Evolutionary conservation across 2,797 vertebrate species (phyloP).

Genomic region (Orientallactaga sibirica): DNA sequence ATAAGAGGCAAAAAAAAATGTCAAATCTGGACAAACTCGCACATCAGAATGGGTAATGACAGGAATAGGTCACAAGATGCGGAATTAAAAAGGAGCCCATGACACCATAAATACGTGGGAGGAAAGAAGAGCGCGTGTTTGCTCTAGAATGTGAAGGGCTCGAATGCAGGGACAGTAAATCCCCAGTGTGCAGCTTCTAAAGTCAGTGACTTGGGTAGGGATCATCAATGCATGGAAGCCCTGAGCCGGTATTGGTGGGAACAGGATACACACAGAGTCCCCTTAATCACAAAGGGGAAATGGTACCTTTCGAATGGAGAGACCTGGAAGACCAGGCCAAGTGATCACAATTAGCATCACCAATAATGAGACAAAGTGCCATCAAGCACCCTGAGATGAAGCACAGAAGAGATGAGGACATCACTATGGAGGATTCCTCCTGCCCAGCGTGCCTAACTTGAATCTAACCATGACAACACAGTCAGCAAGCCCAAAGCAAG

Average conservation of each 20-base stretch:
- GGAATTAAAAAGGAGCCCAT: background rate
- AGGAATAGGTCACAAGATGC: background rate
- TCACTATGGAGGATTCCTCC: background rate
- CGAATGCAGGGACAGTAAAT: background rate
- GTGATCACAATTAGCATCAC: background rate
- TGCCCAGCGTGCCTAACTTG: background rate
- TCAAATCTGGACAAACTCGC: background rate
- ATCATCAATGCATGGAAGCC: background rate
- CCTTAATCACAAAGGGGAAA: slow-evolving; percentile 20
- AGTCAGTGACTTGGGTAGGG: slow-evolving; percentile 34
- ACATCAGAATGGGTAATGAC: background rate
- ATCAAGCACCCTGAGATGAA: background rate
- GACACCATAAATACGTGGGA: background rate
- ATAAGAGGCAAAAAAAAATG: background rate
- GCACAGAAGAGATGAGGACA: background rate
- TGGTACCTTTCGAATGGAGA: background rate
- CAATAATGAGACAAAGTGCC: background rate
- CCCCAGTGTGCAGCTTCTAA: background rate
- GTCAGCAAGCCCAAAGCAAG: background rate
- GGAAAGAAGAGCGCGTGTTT: slow-evolving; percentile 11
- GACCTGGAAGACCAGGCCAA: slow-evolving; percentile 4
- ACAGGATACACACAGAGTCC: background rate
- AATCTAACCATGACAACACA: background rate
- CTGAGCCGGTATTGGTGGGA: background rate
- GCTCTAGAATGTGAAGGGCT: background rate